Base-by-base conservation (phyloP, 2,888 invertebrate genomes). In the Drosophila multiciliata region DNA sequence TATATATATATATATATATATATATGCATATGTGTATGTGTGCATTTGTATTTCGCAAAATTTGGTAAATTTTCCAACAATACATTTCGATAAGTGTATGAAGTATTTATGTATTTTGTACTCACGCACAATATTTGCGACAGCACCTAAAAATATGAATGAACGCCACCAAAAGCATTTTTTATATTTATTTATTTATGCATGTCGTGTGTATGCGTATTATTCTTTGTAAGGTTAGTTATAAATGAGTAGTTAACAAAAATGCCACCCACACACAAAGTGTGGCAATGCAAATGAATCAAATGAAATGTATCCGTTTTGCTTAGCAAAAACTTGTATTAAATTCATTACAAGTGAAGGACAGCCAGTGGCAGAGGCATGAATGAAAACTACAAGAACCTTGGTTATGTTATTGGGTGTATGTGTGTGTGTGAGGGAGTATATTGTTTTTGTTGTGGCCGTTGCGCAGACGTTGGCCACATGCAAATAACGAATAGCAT, bases 321-420 rank as follows among this genome's bases (percentile, higher is more conserved):
- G 38, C 15, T 40, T 17, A n/a, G 61, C 61, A 36, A 38, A 33
- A 38, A 29, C 48, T 23, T 20, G 38, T 58, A 29, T 33, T 26
- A 53, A 26, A 45, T 63, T 40, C 60, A 58, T 40, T 53, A 53
- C 26, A 26, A 70, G 48, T 52, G 32, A 26, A 26, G 38, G 23
- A 50, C 40, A 23, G n/a, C 26, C 26, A 42, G 42, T 62, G 38
- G 26, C 69, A 60, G 55, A 70, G 73, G 61, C 70, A 88, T 85
- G 87, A 89, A 89, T 89, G 89, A 85, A 45, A 85, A 89, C 74
- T 74, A 75, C 53, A 73, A 74, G 64, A 82, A 66, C 74, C 68
- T 82, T 84, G 87, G 36, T 42, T 67, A 38, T 36, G 35, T 64
- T 35, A 53, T 50, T 67, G 58, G 52, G 4, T 40, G 49, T 50